Evolutionary conservation across 1,140 invertebrate species (phyloP).

Genomic region (Meloidogyne exigua): DNA sequence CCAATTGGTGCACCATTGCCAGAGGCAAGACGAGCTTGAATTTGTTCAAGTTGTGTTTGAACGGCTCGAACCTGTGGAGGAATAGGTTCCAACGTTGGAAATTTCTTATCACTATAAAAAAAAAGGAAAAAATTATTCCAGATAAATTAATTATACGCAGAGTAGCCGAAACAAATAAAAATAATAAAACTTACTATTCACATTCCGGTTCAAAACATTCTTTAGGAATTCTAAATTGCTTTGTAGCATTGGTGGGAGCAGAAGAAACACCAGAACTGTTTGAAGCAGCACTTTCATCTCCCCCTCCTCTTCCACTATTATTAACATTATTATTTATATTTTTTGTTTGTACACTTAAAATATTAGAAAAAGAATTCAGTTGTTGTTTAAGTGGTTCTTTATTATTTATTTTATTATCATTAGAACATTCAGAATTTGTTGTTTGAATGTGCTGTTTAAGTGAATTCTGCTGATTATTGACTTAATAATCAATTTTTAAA

Average conservation of each 20-base stretch:
- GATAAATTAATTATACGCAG: too few species aligned
- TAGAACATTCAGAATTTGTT: neutral
- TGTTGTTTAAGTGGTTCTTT: neutral
- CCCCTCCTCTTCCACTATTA: neutral
- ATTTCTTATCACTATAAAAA: slow-evolving; percentile 75
- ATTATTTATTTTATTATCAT: neutral
- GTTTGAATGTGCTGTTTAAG: neutral
- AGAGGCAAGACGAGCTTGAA: slow-evolving; percentile 33
- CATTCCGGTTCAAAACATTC: slow-evolving; percentile 67
- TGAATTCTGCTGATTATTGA: neutral
- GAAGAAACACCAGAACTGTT: neutral
- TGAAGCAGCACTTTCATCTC: neutral
- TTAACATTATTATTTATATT: neutral
- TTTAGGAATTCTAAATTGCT: slow-evolving; percentile 56
- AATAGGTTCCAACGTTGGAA: slow-evolving; percentile 74
- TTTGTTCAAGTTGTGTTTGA: slow-evolving; percentile 66
- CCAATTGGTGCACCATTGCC: slow-evolving; percentile 55
- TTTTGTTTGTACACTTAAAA: slow-evolving; percentile 10
- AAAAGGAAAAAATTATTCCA: slow-evolving; percentile 6
- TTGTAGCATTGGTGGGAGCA: slow-evolving; percentile 8
- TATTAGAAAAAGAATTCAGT: neutral
- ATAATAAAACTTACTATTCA: slow-evolving; percentile 72
- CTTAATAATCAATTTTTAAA: neutral
- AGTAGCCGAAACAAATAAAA: too few species aligned
- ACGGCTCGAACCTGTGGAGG: slow-evolving; percentile 70